phyloP scores from a whole-genome alignment of 2,113 vertebrate genomes.

The Ancistrus triradiatus region DNA sequence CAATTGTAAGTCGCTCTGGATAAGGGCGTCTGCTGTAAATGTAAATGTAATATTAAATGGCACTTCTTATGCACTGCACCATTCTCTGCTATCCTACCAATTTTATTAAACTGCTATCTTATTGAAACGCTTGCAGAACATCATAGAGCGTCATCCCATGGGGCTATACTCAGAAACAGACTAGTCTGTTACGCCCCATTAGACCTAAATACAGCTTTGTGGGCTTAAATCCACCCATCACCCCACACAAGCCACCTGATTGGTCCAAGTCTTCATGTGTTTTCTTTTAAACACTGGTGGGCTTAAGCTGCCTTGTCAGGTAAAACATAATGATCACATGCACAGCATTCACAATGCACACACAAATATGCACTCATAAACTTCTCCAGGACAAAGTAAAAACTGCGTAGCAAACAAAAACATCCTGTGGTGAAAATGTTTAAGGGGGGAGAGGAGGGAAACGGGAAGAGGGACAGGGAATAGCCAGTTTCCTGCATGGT shows the following conservation, averaged over 20 bases:
- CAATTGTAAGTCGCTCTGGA: too few species aligned
- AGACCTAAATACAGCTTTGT: slow-evolving; percentile 7
- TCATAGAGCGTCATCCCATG: too few species aligned
- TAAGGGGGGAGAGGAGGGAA: slow-evolving; percentile 14
- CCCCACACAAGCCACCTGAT: slow-evolving; percentile 15
- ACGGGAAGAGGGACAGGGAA: slow-evolving; percentile 24
- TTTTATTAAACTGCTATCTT: too few species aligned
- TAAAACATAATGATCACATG: slow-evolving; percentile 7
- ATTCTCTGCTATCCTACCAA: too few species aligned
- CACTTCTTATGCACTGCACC: too few species aligned
- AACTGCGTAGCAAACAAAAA: slow-evolving; percentile 29
- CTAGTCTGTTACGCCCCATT: neutral
- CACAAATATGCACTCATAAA: slow-evolving; percentile 3
- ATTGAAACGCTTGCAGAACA: too few species aligned
- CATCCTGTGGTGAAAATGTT: slow-evolving; percentile 34
- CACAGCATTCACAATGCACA: neutral
- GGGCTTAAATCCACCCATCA: slow-evolving; percentile 10
- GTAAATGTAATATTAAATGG: too few species aligned
- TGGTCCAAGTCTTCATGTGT: slow-evolving; percentile 28
- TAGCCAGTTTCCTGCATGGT: slow-evolving; percentile 36
- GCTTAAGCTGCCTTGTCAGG: slow-evolving; percentile 15
- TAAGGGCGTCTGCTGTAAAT: too few species aligned
- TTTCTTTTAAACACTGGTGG: slow-evolving; percentile 34
- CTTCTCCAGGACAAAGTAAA: slow-evolving; percentile 15
- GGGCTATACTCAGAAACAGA: neutral